Evolutionary conservation across 2,797 vertebrate genomes (phyloP).

Genomic region (Pipistrellus pygmaeus): DNA sequence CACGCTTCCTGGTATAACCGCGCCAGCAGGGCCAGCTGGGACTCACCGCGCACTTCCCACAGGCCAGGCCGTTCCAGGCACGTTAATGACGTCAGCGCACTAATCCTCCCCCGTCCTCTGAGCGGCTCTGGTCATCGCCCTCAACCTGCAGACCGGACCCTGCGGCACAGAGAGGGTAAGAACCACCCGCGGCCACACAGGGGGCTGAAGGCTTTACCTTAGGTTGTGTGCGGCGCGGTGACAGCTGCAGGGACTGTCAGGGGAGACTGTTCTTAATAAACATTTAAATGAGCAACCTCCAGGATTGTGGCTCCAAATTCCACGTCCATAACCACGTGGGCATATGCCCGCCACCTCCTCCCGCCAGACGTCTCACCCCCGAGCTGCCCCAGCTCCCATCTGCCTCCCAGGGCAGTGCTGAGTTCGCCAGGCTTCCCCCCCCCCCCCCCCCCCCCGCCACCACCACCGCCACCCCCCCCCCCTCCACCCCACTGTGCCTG

Average conservation of each 20-base stretch:
- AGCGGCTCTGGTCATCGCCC: not conserved
- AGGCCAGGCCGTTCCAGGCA: not conserved
- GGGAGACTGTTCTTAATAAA: not conserved
- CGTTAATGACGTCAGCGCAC: not conserved
- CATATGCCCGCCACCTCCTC: not conserved
- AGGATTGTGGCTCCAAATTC: not conserved
- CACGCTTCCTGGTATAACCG: not conserved
- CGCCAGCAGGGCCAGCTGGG: not conserved
- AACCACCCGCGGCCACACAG: constrained; percentile 3
- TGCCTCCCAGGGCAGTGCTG: not conserved
- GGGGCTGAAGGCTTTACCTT: not conserved
- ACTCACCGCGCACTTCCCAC: not conserved
- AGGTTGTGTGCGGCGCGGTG: not conserved
- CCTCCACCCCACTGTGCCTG: no score
- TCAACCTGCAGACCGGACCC: not conserved
- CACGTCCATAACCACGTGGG: not conserved
- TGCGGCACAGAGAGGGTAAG: constrained; percentile 22
- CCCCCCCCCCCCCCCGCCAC: no score
- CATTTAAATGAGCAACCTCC: not conserved
- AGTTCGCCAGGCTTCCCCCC: not conserved
- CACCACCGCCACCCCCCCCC: no score
- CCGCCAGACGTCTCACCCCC: not conserved
- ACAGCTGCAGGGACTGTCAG: not conserved
- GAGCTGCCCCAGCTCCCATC: not conserved
- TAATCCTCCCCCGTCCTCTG: not conserved